Evolutionary conservation across 2,113 vertebrate species (phyloP), one percentile per base, ranked within the genome.

Genomic region (Hippocampus zosterae): DNA sequence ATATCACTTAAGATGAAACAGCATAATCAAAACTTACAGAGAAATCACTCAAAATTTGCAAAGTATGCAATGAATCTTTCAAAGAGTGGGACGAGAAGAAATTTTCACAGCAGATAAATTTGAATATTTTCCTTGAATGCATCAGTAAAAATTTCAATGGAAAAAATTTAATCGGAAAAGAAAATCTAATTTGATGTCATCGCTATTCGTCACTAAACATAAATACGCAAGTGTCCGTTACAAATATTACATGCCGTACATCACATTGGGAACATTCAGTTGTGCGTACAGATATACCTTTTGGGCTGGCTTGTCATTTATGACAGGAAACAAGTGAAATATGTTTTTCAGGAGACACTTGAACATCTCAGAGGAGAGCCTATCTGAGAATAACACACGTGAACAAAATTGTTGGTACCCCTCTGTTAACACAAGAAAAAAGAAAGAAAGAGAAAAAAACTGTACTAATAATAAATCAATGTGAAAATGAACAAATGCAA

Each of bases 21-120:
- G 84, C 84, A 67, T 48, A 61, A 75, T 66, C 23, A 55, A 61
- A 74, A 55, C 19, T 12, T 8, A 40, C 16, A 41, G 29, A 29
- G 29, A 29, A 29, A 29, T 29, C 29, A 29, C 29, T 29, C 3
- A 29, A 63, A 9, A 18, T 8, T 69, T 37, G 3, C 65, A 67
- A 80, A 76, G 81, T 16, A 83, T n/a, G 65, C 68, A 75, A 74
- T 70, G 77, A 85, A 87, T 75, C 77, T 72, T 70, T 76, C 76
- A 75, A 67, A 53, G 13, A 37, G 68, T 76, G 29, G 29, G 29
- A 77, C 53, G 53, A 40, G 55, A 33, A 21, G 3, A 62, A 10
- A 62, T 21, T 61, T 76, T 70, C 55, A 42, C 37, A 62, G 75
- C 42, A 73, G 80, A 84, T 78, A 69, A 66, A 65, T 61, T 70